Percentiles rank a stretch among this genome's conserved stretches.
Conservation (phyloP, 1,140 invertebrate species). For the Philopotamus ludificatus region DNA sequence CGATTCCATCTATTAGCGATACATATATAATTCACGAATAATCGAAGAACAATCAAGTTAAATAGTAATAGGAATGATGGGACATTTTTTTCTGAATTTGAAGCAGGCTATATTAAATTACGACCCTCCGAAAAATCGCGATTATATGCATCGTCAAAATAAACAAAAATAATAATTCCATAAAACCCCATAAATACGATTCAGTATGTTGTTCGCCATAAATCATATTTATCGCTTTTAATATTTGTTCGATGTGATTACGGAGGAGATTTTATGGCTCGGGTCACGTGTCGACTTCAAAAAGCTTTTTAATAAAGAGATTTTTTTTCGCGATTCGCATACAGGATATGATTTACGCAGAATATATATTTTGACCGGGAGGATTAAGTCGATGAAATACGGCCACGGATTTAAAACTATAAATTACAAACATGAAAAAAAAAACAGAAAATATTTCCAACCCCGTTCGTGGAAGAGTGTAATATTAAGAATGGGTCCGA, state of each 20-base stretch:
- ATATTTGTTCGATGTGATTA: slow-evolving; percentile 36
- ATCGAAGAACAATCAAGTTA: not conserved
- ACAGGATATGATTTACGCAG: not conserved
- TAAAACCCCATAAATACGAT: slow-evolving; percentile 11
- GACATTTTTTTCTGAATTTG: not conserved
- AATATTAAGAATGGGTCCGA: too few species aligned
- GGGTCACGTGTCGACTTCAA: slow-evolving; percentile 26
- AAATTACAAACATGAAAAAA: too few species aligned
- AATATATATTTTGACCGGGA: not conserved
- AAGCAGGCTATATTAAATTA: not conserved
- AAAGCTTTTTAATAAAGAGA: slow-evolving; percentile 3
- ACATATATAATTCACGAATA: too few species aligned
- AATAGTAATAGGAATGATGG: not conserved
- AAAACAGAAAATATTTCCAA: too few species aligned
- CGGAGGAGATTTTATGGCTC: slow-evolving; percentile 25
- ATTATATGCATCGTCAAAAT: not conserved
- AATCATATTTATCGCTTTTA: slow-evolving; percentile 37
- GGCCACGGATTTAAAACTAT: too few species aligned
- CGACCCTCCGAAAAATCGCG: not conserved
- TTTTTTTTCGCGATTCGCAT: not conserved
- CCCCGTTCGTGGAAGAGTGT: too few species aligned
- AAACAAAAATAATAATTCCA: not conserved
- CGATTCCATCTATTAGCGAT: too few species aligned
- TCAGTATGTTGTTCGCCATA: slow-evolving; percentile 14
- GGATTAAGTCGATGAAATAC: not conserved